Conservation (phyloP, 2,888 invertebrate genomes). For the Aporophyla lueneburgensis region DNA sequence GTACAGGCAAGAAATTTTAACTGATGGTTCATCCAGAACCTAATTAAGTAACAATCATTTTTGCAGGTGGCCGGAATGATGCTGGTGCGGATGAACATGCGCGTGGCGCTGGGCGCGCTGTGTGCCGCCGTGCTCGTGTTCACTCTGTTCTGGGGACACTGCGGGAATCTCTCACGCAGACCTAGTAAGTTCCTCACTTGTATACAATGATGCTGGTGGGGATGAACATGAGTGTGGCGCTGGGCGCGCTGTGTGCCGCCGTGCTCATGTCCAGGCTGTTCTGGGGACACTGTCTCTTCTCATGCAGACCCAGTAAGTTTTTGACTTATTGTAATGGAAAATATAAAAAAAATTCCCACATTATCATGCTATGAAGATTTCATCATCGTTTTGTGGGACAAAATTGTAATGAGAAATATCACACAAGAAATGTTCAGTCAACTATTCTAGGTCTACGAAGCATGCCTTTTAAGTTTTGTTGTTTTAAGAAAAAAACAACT, state of each 20-base stretch:
- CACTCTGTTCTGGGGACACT: slow-evolving; percentile 94
- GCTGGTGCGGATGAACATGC: slow-evolving; percentile 95
- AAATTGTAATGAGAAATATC: neutral
- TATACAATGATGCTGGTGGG: neutral
- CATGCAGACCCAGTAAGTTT: neutral
- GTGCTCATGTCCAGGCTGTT: slow-evolving; percentile 93
- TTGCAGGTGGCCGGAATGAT: slow-evolving; percentile 85
- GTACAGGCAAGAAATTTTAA: too few relatives aligned
- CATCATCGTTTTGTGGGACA: neutral
- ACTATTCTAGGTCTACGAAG: neutral
- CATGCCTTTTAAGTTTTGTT: too few relatives aligned
- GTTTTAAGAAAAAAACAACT: too few relatives aligned
- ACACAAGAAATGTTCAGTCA: neutral
- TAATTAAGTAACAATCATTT: neutral
- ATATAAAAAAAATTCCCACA: neutral
- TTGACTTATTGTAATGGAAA: neutral
- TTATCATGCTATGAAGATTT: neutral
- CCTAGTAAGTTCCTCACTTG: slow-evolving; percentile 75
- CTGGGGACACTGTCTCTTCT: slow-evolving; percentile 94
- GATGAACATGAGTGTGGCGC: slow-evolving; percentile 92
- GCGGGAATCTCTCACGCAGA: slow-evolving; percentile 90
- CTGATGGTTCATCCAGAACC: neutral
- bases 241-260: slow-evolving; percentile 92
- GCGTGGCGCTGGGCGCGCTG: slow-evolving; percentile 93
- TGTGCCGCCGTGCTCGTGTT: slow-evolving; percentile 92